phyloP scores from a whole-genome alignment of 2,797 vertebrate genomes.

The Chaetodon trifasciatus region DNA sequence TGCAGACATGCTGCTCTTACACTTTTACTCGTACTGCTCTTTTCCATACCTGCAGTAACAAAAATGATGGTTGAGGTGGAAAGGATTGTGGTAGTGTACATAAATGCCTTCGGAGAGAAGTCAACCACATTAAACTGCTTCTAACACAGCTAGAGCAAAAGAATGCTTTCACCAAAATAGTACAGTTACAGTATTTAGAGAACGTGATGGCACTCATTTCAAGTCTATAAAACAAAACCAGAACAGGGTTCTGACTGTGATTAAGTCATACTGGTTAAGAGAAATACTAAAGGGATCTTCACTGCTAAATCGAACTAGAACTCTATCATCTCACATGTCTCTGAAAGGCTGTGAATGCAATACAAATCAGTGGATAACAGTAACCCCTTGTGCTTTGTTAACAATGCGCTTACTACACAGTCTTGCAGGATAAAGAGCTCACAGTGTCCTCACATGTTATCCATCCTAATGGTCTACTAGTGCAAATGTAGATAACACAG shows the following conservation, averaged over 20 bases:
- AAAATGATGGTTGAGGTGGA: not conserved
- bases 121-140: not conserved
- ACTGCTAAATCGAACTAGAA: not conserved
- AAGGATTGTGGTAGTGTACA: not conserved
- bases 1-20: constrained; percentile 7
- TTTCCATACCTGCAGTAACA: not conserved
- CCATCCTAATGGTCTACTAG: not conserved
- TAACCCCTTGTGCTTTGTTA: constrained; percentile 4
- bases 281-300: not conserved
- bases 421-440: constrained; percentile 15
- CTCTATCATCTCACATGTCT: constrained; percentile 25
- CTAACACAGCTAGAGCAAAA: too few species aligned
- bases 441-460: constrained; percentile 10
- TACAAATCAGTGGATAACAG: constrained; percentile 9
- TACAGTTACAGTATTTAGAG: too few species aligned
- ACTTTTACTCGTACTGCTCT: not conserved
- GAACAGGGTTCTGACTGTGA: not conserved
- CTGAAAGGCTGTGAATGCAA: not conserved
- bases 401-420: constrained; percentile 13
- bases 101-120: accelerated
- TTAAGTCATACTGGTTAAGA: not conserved
- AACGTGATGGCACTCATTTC: not conserved
- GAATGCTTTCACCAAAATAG: too few species aligned
- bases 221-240: not conserved
- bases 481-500: constrained; percentile 34